phyloP scores from a whole-genome alignment of 2,888 invertebrate species.

The Amiota communis region DNA sequence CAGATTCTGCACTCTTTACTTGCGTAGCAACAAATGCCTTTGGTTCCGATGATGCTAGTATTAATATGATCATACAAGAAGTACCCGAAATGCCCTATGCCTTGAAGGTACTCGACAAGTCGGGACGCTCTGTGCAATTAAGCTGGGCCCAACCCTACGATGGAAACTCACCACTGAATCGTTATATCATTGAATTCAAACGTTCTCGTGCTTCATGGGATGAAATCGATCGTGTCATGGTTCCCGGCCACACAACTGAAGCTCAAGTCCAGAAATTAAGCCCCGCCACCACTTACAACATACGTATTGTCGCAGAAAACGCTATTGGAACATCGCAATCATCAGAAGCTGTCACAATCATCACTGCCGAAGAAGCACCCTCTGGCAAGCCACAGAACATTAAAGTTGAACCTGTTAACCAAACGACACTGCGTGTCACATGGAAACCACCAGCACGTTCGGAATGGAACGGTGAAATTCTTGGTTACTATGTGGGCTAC shows the following conservation, averaged over 20 bases:
- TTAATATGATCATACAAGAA: slow-evolving; percentile 95
- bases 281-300: slow-evolving; percentile 94
- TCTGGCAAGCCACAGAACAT: slow-evolving; percentile 88
- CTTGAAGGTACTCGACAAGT: slow-evolving; percentile 90
- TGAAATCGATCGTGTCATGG: slow-evolving; percentile 89
- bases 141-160: slow-evolving; percentile 95
- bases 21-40: slow-evolving; percentile 95
- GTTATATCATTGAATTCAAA: slow-evolving; percentile 93
- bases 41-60: slow-evolving; percentile 95
- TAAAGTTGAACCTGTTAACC: slow-evolving; percentile 89
- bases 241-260: slow-evolving; percentile 91
- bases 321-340: slow-evolving; percentile 94
- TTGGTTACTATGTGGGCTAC: slow-evolving; percentile 92
- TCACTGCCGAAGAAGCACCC: slow-evolving; percentile 94
- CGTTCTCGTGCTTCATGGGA: slow-evolving; percentile 88
- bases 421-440: slow-evolving; percentile 88
- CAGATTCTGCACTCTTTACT: slow-evolving; percentile 91
- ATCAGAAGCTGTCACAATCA: slow-evolving; percentile 93
- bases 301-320: slow-evolving; percentile 94
- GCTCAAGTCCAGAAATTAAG: slow-evolving; percentile 91
- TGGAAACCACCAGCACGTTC: slow-evolving; percentile 93
- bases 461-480: slow-evolving; percentile 94
- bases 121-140: slow-evolving; percentile 90
- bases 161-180: slow-evolving; percentile 91
- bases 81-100: slow-evolving; percentile 87